Conservation (phyloP, 2,797 vertebrate species). For the Echiichthys vipera region DNA sequence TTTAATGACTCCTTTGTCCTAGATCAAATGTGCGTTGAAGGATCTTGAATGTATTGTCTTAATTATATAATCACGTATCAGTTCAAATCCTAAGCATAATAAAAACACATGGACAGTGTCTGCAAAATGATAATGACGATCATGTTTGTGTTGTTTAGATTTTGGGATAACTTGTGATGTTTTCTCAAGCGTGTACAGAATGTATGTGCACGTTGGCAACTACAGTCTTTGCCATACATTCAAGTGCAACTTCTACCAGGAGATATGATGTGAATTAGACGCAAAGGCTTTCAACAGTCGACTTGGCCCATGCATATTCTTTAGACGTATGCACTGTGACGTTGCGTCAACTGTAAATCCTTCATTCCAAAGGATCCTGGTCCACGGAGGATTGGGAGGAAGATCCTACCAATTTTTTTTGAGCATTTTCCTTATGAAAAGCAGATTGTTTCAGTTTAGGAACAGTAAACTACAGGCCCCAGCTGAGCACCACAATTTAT, state of each 20-base stretch:
- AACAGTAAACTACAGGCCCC: constrained; percentile 22
- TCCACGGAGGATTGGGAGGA: constrained; percentile 22
- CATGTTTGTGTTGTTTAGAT: background rate
- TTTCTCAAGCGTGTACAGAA: background rate
- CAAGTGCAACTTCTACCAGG: background rate
- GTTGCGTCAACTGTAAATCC: constrained; percentile 29
- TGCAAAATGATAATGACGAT: background rate
- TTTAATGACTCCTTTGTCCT: no score
- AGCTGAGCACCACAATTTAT: constrained; percentile 31
- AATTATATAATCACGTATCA: no score
- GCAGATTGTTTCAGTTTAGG: constrained; percentile 36
- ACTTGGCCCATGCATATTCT: constrained; percentile 1
- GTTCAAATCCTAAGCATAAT: background rate
- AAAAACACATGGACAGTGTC: background rate
- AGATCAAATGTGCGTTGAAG: no score
- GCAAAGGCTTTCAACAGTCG: background rate
- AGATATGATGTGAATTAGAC: background rate
- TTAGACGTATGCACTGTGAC: constrained; percentile 8
- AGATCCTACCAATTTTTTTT: constrained; percentile 32
- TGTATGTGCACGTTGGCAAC: background rate
- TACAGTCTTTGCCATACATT: background rate
- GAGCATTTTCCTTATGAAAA: constrained; percentile 29
- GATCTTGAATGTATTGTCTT: no score
- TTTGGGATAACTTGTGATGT: background rate
- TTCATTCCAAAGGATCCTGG: constrained; percentile 15